Conservation (phyloP, 1,140 invertebrate species). For the Babylonia areolata region DNA sequence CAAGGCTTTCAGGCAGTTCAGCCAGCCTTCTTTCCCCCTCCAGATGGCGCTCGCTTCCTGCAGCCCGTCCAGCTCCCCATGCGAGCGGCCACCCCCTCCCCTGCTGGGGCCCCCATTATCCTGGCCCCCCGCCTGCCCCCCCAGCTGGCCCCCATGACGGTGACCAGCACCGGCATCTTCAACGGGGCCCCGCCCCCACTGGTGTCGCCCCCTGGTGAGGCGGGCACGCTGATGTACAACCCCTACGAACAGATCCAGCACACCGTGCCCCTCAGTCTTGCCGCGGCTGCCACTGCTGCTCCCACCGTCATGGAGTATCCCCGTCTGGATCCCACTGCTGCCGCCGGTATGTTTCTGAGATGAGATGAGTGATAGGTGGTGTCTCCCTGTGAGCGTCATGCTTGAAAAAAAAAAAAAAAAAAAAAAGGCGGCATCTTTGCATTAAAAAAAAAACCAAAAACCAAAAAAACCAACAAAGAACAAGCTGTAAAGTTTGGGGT, state of each 20-base stretch:
- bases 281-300: constrained; percentile 42
- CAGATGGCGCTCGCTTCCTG: constrained; percentile 66
- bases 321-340: constrained; percentile 61
- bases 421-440: no score
- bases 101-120: constrained; percentile 64
- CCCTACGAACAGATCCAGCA: constrained; percentile 68
- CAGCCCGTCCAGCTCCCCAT: constrained; percentile 54
- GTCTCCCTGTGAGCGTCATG: not conserved
- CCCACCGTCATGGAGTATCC: constrained; percentile 69
- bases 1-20: not conserved
- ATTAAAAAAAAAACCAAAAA: no score
- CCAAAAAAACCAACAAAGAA: no score
- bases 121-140: constrained; percentile 62
- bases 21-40: not conserved
- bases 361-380: no score
- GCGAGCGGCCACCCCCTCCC: constrained; percentile 61
- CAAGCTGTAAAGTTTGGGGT: no score
- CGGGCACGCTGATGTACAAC: constrained; percentile 61
- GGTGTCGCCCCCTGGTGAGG: constrained; percentile 61
- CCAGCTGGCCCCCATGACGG: constrained; percentile 39
- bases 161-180: constrained; percentile 55
- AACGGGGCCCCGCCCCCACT: constrained; percentile 69
- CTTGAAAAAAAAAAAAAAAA: no score
- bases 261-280: constrained; percentile 49
- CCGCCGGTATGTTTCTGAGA: constrained; percentile 67